Evolutionary conservation across 1,140 invertebrate genomes (phyloP), one percentile per base, ranked within the genome.

Genomic region (Phenacoccus solenopsis): DNA sequence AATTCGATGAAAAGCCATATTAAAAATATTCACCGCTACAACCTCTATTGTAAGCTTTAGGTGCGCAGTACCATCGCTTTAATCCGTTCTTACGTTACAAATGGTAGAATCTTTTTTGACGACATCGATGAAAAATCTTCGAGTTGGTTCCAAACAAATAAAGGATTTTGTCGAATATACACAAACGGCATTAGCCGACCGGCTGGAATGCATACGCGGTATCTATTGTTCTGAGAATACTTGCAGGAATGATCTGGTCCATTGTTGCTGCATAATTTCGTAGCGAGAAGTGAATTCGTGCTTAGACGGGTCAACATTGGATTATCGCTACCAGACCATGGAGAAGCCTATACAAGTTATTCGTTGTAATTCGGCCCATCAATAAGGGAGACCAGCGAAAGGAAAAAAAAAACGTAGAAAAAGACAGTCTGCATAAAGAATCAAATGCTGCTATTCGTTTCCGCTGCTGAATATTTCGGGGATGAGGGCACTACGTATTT

Each of bases 261-360:
- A 49, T 49, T 49, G 38, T 49, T 49, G 38, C 12, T n/a, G 38
- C 20, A 49, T 49, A n/a, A 49, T 49, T 49, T 49, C 20, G 38
- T 49, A 49, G n/a, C n/a, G n/a, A n/a, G 20, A 49, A 16, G 38
- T 49, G 38, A 49, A 49, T 49, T 49, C 38, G 38, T 49, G 38
- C 38, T 49, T 49, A 49, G 38, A 49, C 38, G 38, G 38, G 38
- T 49, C 38, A 49, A 49, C 38, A 49, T 49, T 49, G 38, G 38
- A 49, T 49, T 49, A 49, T 9, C 38, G 38, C 16, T 49, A 49
- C 38, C 38, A 49, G 20, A 49, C 38, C 5, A 49, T 16, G 4
- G 5, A 49, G 20, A 16, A 49, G 38, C 38, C 4, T 4, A n/a
- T n/a, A n/a, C n/a, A n/a, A 5, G 38, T 16, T 32, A 32, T 32